Evolutionary conservation across 2,797 vertebrate species (phyloP).

Genomic region (Glyptemys insculpta): DNA sequence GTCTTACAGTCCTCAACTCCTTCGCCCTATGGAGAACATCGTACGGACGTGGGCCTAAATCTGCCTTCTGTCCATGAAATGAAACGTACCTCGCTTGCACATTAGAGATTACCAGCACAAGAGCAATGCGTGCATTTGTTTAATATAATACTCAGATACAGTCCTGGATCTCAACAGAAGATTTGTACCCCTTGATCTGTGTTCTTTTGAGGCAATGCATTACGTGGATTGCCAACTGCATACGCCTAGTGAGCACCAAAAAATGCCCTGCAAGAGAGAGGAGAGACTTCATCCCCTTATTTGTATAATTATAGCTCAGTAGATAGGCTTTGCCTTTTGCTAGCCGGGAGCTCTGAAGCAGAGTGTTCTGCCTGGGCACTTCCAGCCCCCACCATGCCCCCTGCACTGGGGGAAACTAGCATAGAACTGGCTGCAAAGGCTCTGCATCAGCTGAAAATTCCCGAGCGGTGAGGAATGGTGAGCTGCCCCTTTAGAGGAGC

Average conservation of each 20-base stretch:
- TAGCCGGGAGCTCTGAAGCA: background rate
- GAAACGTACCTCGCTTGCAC: background rate
- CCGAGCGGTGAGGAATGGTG: background rate
- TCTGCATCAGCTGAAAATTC: background rate
- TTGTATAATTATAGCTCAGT: constrained; percentile 1
- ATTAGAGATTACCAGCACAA: background rate
- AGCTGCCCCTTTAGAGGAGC: background rate
- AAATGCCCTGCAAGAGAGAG: background rate
- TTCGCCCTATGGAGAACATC: background rate
- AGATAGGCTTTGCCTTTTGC: background rate
- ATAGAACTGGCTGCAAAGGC: background rate
- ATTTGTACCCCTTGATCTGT: background rate
- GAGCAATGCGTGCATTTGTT: background rate
- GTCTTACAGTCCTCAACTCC: background rate
- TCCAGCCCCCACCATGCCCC: background rate
- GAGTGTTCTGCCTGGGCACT: background rate
- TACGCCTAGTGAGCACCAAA: background rate
- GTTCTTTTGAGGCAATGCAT: background rate
- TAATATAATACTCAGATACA: background rate
- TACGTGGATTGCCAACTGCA: background rate
- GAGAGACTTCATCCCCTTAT: background rate
- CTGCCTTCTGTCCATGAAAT: background rate
- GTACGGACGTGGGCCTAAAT: background rate
- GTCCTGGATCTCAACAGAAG: background rate
- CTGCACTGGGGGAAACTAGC: background rate